Percentiles rank a stretch among this genome's conserved stretches.
Conservation (phyloP, 2,888 invertebrate genomes). For the Nudaria mundana region DNA sequence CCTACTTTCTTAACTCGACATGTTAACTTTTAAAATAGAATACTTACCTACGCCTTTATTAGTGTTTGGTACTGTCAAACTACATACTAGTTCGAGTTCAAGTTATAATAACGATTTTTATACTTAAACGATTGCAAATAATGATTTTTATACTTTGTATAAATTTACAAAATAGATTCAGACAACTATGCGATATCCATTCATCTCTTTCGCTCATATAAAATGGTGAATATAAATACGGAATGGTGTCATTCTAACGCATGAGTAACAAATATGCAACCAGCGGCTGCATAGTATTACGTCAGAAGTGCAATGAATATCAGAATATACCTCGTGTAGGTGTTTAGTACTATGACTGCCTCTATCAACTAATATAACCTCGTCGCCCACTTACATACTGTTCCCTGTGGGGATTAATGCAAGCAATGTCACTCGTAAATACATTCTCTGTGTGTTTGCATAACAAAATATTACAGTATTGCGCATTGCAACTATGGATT, state of each 20-base stretch:
- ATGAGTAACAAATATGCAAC: constrained; percentile 40
- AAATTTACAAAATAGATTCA: constrained; percentile 24
- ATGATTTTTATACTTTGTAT: constrained; percentile 31
- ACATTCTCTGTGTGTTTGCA: constrained; percentile 16
- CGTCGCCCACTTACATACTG: constrained; percentile 38
- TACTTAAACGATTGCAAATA: constrained; percentile 25
- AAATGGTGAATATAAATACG: constrained; percentile 29
- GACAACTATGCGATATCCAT: constrained; percentile 18
- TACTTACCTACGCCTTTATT: constrained; percentile 52
- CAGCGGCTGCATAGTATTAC: constrained; percentile 48
- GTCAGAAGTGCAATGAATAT: constrained; percentile 45
- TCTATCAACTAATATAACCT: constrained; percentile 11
- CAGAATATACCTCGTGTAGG: constrained; percentile 30
- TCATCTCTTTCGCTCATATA: constrained; percentile 31
- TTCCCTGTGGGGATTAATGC: constrained; percentile 32
- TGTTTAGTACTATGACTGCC: constrained; percentile 30
- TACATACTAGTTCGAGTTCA: constrained; percentile 29
- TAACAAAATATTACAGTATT: constrained; percentile 7
- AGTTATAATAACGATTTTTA: constrained; percentile 44
- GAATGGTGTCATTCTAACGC: constrained; percentile 27
- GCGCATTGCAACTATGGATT: background rate
- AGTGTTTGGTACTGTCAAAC: constrained; percentile 25
- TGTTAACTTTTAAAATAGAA: constrained; percentile 38
- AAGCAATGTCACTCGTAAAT: constrained; percentile 18
- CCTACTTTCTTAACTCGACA: constrained; percentile 57